Conservation (phyloP, 2,888 invertebrate genomes). For the Geotrupes spiniger region DNA sequence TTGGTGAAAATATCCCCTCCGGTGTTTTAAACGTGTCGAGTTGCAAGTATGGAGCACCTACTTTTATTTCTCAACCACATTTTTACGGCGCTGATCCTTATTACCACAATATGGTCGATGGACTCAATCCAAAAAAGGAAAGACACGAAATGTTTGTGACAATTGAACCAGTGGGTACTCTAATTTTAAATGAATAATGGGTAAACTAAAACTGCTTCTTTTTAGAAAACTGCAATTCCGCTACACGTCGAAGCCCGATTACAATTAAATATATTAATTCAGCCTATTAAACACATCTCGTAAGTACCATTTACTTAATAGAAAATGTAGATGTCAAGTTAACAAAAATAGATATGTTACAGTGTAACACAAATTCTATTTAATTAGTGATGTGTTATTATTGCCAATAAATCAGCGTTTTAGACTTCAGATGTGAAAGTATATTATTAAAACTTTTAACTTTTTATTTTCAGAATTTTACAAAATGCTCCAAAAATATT, state of each 20-base stretch:
- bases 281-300: constrained; percentile 62
- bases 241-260: constrained; percentile 75
- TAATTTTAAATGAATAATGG: no score
- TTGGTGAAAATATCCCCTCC: constrained; percentile 62
- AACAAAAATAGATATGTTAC: no score
- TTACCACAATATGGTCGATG: constrained; percentile 62
- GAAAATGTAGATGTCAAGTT: no score
- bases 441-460: neutral
- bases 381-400: no score
- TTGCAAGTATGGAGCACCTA: constrained; percentile 77
- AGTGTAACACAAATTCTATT: no score
- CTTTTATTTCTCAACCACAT: constrained; percentile 82
- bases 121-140: constrained; percentile 65
- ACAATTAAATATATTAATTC: constrained; percentile 75
- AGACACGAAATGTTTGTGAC: constrained; percentile 74
- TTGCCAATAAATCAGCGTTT: no score
- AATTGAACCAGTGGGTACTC: constrained; percentile 72
- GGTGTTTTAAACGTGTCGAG: constrained; percentile 77
- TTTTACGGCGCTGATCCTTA: constrained; percentile 73
- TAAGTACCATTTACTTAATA: constrained; percentile 49
- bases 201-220: no score
- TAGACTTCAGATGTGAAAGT: neutral
- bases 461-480: constrained; percentile 11
- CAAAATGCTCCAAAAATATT: constrained; percentile 10
- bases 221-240: constrained; percentile 71